These are phyloP conservation scores for Mormyrus proboscirostris DNA, from an alignment of 2,797 vertebrate species.

Conservation along the genomic window DNA sequence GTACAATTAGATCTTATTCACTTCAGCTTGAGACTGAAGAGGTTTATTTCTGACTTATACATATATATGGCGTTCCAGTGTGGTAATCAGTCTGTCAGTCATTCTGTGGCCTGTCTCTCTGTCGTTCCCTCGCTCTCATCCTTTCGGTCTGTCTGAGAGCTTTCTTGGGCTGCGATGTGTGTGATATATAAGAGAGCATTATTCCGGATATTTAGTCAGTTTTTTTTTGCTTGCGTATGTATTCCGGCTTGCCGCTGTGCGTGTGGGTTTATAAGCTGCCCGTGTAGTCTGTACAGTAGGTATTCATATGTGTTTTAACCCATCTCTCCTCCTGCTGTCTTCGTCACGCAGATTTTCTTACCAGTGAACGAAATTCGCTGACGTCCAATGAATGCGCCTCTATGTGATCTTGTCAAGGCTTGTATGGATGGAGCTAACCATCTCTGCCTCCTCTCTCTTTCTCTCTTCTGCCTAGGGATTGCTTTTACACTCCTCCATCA, in stretches of 20 bases:
- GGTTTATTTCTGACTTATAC: neutral
- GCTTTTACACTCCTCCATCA: conserved; percentile 67
- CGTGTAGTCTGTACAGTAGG: neutral
- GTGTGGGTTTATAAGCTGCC: neutral
- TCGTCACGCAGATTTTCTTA: neutral
- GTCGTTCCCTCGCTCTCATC: neutral
- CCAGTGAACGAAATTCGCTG: neutral
- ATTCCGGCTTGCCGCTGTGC: neutral
- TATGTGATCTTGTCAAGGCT: neutral
- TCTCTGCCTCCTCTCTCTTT: neutral
- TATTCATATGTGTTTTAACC: neutral
- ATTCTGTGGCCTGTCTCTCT: neutral
- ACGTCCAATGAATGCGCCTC: neutral
- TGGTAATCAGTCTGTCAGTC: neutral
- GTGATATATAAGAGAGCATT: conserved; percentile 5
- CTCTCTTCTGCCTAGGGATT: conserved; percentile 52
- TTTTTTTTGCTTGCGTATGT: neutral
- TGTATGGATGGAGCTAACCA: neutral
- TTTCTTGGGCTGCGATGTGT: conserved; percentile 34
- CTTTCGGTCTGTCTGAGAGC: neutral
- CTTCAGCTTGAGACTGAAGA: neutral
- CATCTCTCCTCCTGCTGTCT: neutral
- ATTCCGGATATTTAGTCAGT: neutral
- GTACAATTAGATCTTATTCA: neutral
- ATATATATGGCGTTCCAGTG: neutral